Percentiles rank a stretch among this genome's conserved stretches.
Conservation (phyloP, 23 tunicate species). For the Halocynthia aurantium region DNA sequence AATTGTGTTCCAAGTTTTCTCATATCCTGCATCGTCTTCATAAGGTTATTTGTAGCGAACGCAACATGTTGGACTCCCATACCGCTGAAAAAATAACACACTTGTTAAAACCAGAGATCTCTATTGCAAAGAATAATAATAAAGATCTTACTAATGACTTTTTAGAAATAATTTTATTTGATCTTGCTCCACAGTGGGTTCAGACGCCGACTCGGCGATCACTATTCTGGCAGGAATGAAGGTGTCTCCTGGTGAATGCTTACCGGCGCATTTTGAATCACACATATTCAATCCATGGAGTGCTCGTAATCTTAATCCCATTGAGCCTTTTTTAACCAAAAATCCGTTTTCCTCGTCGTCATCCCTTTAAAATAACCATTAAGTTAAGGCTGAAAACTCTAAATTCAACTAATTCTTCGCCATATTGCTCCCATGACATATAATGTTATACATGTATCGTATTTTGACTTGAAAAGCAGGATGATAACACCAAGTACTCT, state of each 20-base stretch:
- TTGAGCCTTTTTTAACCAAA: slow-evolving; percentile 8
- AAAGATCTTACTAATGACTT: no score
- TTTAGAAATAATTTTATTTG: no score
- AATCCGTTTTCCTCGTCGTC: slow-evolving; percentile 14
- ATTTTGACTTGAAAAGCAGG: no score
- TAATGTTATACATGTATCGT: no score
- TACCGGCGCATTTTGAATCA: neutral
- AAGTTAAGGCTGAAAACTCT: no score
- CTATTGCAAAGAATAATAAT: no score
- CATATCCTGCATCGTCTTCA: slow-evolving; percentile 38
- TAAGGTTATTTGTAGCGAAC: slow-evolving; percentile 51
- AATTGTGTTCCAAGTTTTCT: slow-evolving; percentile 37
- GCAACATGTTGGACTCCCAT: slow-evolving; percentile 85
- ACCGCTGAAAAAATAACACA: slow-evolving; percentile 21
- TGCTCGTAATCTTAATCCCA: slow-evolving; percentile 20
- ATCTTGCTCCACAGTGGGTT: no score
- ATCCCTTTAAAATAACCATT: neutral
- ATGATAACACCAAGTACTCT: no score
- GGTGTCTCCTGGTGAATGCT: neutral
- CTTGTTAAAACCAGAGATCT: neutral
- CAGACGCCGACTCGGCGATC: no score
- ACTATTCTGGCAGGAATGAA: no score
- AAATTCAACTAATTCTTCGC: no score
- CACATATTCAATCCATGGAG: slow-evolving; percentile 12
- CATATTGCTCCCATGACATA: no score